Evolutionary conservation across 2,888 invertebrate genomes (phyloP).

Genomic region (Sinohyriopsis cumingii): DNA sequence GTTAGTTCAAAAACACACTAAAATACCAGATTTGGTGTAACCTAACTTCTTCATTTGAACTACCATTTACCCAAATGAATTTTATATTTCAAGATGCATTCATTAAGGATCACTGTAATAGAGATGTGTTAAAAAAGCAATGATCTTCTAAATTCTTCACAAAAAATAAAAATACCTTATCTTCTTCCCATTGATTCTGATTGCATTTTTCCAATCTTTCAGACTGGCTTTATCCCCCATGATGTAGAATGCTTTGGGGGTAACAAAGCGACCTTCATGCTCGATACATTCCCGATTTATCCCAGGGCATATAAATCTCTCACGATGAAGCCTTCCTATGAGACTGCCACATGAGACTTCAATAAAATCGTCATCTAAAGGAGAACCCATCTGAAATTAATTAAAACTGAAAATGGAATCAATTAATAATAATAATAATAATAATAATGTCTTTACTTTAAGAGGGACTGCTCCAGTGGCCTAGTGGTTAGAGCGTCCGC

Average conservation of each 20-base stretch:
- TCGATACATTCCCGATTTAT: conserved; percentile 73
- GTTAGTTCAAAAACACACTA: too few relatives aligned
- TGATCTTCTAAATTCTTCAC: not conserved
- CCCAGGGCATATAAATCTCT: conserved; percentile 72
- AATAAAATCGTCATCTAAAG: conserved; percentile 33
- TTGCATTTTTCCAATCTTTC: conserved; percentile 74
- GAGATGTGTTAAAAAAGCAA: not conserved
- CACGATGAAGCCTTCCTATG: conserved; percentile 51
- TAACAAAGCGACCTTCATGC: conserved; percentile 67
- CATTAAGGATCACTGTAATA: not conserved
- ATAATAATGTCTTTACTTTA: too few relatives aligned
- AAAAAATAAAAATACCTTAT: conserved; percentile 45
- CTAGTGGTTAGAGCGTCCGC: too few relatives aligned
- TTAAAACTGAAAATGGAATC: too few relatives aligned
- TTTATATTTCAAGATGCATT: not conserved
- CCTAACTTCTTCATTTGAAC: too few relatives aligned
- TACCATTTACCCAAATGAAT: too few relatives aligned
- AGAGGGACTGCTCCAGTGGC: too few relatives aligned
- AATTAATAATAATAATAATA: too few relatives aligned
- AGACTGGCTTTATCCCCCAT: conserved; percentile 72
- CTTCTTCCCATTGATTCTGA: conserved; percentile 66
- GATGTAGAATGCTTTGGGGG: conserved; percentile 72
- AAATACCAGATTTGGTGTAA: too few relatives aligned
- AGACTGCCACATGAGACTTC: conserved; percentile 59
- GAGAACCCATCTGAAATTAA: conserved; percentile 1